These are phyloP conservation scores for Pollenia angustigena DNA, from an alignment of 2,888 invertebrate genomes.

Conservation along the genomic window DNA sequence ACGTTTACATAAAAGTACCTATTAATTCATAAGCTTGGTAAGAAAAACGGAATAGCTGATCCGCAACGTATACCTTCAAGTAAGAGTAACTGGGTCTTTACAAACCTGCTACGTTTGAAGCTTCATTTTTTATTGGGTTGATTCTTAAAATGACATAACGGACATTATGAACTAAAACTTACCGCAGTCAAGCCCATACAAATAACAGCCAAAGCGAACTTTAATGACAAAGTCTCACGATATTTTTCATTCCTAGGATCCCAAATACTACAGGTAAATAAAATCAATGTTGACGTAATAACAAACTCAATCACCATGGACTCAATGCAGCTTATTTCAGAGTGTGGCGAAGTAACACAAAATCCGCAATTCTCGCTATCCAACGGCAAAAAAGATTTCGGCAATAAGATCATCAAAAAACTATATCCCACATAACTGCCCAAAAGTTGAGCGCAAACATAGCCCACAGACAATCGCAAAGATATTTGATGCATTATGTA, in stretches of 20 bases:
- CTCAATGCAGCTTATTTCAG: constrained; percentile 84
- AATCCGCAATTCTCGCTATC: constrained; percentile 83
- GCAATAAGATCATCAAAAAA: constrained; percentile 86
- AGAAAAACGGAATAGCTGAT: too few relatives aligned
- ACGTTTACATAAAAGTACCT: too few relatives aligned
- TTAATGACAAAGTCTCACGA: constrained; percentile 87
- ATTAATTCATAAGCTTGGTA: too few relatives aligned
- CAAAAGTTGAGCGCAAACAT: constrained; percentile 87
- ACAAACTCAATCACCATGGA: constrained; percentile 87
- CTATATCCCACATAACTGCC: constrained; percentile 90
- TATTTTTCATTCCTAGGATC: constrained; percentile 88
- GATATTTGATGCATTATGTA: constrained; percentile 82
- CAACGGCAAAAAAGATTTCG: constrained; percentile 77
- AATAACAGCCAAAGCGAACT: constrained; percentile 88
- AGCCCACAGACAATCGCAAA: constrained; percentile 85
- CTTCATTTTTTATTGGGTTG: too few relatives aligned
- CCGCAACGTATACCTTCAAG: too few relatives aligned
- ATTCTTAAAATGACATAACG: too few relatives aligned
- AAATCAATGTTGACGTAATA: constrained; percentile 87
- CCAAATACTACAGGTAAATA: constrained; percentile 89
- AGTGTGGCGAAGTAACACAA: constrained; percentile 87
- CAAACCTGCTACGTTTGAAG: too few relatives aligned
- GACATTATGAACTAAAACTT: constrained; percentile 77
- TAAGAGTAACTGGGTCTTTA: too few relatives aligned
- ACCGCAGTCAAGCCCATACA: constrained; percentile 88